phyloP scores from a whole-genome alignment of 2,113 vertebrate genomes.

The Scartelaos histophorus region DNA sequence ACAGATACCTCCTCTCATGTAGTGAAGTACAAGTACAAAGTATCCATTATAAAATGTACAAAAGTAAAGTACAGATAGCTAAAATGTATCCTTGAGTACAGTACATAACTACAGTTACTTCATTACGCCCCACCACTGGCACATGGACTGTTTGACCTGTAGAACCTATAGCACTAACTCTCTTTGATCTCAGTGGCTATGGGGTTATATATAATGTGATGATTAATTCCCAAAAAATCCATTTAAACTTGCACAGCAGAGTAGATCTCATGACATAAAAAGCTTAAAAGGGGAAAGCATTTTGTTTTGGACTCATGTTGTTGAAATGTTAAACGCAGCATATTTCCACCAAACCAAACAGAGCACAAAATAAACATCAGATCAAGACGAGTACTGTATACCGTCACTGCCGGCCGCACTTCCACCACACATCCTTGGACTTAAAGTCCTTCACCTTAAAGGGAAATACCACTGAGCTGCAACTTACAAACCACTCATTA shows the following conservation, averaged over 20 bases:
- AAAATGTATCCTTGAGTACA: no score
- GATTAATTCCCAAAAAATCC: not conserved
- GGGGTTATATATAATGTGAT: not conserved
- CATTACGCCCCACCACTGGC: no score
- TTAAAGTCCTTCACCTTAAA: constrained; percentile 34
- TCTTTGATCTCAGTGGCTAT: not conserved
- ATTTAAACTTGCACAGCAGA: not conserved
- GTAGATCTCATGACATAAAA: not conserved
- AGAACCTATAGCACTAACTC: not conserved
- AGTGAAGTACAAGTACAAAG: no score
- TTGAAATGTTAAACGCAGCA: constrained; percentile 9
- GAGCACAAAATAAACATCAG: constrained; percentile 9
- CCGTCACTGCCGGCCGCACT: constrained; percentile 47
- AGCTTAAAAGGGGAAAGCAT: not conserved
- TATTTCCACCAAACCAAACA: constrained; percentile 8
- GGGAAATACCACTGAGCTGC: constrained; percentile 46
- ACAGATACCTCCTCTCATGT: no score
- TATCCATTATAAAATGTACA: no score
- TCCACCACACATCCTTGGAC: constrained; percentile 19
- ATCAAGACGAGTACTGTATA: constrained; percentile 21
- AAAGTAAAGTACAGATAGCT: no score
- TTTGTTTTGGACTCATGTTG: constrained; percentile 5
- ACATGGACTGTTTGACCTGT: no score
- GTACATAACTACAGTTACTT: no score
- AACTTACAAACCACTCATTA: constrained; percentile 24